Evolutionary conservation across 2,113 vertebrate genomes (phyloP), one percentile per base, ranked within the genome.

Genomic region (Peromyscus leucopus): DNA sequence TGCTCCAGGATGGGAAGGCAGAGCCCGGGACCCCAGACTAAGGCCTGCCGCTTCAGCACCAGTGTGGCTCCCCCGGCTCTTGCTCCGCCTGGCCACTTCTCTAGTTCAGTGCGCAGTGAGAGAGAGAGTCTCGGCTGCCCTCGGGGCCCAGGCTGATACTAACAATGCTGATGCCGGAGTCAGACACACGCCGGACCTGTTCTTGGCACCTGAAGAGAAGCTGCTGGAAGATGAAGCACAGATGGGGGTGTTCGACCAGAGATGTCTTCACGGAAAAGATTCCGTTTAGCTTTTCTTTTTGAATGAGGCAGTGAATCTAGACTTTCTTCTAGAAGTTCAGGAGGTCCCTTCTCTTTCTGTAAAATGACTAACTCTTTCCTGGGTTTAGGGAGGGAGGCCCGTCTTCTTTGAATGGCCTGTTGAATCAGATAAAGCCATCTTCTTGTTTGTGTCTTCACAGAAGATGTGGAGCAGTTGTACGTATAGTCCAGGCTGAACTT

Each of bases 1-100:
- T n/a, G 55, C 69, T 2, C 6, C 1, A 19, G 1, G 71, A 48
- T 8, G 36, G 74, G 74, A 63, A 74, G 2, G 76, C 28, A 24
- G 61, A 33, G 19, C 19, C 15, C 0, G 11, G 93, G 10, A 71
- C 4, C 5, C 1, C 0, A 1, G 19, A 0, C 24, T 0, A 4
- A 33, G 26, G 31, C 91, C n/a, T 39, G 17, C 28, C 33, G 1
- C 2, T 6, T 28, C 15, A 36, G 72, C 48, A 11, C 21, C 5
- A 1, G 0, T 10, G 4, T 2, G 17, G 28, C 2, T 24, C 36
- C 39, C 19, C 57, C 26, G 55, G 36, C 11, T 15, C 36, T 0
- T 22, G 21, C 6, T 59, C 28, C 19, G 12, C 21, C 21, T 28
- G 2, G n/a, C 39, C n/a, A 2, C 42, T 5, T 46, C 21, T 88